phyloP scores from a whole-genome alignment of 2,888 invertebrate species.

The Antitype chi region DNA sequence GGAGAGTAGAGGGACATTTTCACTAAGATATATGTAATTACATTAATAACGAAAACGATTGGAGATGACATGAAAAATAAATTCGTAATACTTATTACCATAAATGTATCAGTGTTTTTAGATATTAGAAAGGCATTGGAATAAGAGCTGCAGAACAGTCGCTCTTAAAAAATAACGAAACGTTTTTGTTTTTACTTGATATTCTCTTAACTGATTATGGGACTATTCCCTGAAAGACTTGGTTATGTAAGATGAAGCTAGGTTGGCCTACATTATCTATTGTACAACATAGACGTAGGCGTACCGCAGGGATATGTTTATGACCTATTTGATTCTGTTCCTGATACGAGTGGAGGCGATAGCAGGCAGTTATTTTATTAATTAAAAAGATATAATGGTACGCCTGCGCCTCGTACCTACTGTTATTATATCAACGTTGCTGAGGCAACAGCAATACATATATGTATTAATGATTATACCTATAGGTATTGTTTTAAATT shows the following conservation, averaged over 20 bases:
- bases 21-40: background rate
- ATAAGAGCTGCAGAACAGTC: background rate
- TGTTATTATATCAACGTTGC: slow-evolving; percentile 5
- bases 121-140: background rate
- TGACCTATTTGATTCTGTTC: slow-evolving; percentile 15
- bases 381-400: slow-evolving; percentile 23
- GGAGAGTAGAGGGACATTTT: background rate
- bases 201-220: background rate
- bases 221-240: slow-evolving; percentile 1
- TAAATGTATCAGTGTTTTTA: background rate
- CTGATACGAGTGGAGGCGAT: background rate
- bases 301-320: slow-evolving; percentile 19
- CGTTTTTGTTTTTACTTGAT: background rate
- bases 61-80: background rate
- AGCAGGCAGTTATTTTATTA: slow-evolving; percentile 5
- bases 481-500: background rate
- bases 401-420: background rate
- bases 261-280: background rate
- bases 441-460: background rate
- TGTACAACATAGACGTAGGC: slow-evolving; percentile 2
- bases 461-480: no score
- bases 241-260: background rate
- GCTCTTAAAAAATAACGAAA: background rate
- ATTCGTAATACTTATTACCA: background rate
- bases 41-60: background rate